Evolutionary conservation across 92 coral and sea anemone genomes (phyloP).

Genomic region (Palythoa grandis): DNA sequence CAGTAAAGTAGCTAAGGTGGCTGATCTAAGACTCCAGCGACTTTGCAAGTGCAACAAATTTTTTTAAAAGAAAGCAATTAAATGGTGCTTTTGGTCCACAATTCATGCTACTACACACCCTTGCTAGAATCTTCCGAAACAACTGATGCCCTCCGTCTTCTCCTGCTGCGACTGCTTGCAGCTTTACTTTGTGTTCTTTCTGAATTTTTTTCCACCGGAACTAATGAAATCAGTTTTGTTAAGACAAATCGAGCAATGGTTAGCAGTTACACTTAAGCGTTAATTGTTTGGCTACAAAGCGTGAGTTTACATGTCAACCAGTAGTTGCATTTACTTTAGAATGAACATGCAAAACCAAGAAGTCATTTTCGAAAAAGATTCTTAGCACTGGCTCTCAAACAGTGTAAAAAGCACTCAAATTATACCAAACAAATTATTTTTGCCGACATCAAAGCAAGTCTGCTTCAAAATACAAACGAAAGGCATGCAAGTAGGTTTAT

Average conservation of each 20-base stretch:
- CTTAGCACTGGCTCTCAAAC: too few species aligned
- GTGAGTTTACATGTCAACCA: conserved; percentile 12
- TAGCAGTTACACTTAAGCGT: too few species aligned
- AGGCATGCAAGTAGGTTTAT: too few species aligned
- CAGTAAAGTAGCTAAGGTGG: not conserved
- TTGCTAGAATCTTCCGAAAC: conserved; percentile 47
- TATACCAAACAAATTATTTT: too few species aligned
- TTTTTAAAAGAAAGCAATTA: not conserved
- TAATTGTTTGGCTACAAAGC: not conserved
- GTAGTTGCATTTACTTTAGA: not conserved
- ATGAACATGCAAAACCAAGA: not conserved
- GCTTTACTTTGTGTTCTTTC: conserved; percentile 19
- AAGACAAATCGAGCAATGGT: not conserved
- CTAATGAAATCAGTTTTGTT: not conserved
- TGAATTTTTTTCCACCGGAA: conserved; percentile 16
- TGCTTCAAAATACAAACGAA: too few species aligned
- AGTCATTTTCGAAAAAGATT: not conserved
- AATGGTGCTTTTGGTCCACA: conserved; percentile 9
- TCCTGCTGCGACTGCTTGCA: conserved; percentile 15
- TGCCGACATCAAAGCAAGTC: too few species aligned
- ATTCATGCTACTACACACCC: conserved; percentile 43
- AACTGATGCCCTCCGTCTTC: conserved; percentile 41
- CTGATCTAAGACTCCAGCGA: not conserved
- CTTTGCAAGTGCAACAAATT: not conserved
- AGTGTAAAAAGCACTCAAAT: too few species aligned